Evolutionary conservation across 2,113 vertebrate species (phyloP), one percentile per base, ranked within the genome.

Genomic region (Malaclemys terrapin): DNA sequence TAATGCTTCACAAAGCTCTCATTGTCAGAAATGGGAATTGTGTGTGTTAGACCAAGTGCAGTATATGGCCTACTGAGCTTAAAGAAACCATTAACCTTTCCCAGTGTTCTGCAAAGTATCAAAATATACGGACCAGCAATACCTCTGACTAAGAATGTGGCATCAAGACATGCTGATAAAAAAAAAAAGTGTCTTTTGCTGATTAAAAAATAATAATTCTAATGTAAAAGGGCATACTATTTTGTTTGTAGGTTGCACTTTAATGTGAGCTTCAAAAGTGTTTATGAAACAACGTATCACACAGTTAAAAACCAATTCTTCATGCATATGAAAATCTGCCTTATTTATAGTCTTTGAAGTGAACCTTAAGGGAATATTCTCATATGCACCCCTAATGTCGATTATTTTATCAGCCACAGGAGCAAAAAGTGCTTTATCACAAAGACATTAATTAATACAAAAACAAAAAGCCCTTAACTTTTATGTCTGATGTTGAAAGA

Each of bases 301-400:
- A 86, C 13, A 91, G 52, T 90, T 92, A 87, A 75, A 91, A 95
- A 96, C 56, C 85, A 97, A 92, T 96, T 97, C 42, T 91, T 95
- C 94, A 95, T 35, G 87, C 1, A 0, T 52, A 92, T 92, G 82
- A 96, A 96, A 94, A 96, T 93, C 72, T 88, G 82, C 85, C 85
- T 97, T 24, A 1, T 95, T 96, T 95, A 94, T 4, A 89, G 78
- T 20, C 96, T 97, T 97, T 97, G 96, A 97, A 96, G 95, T 87
- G 69, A 96, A 42, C 49, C 94, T 57, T 52, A 45, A 79, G 96
- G 88, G 94, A 97, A 96, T 93, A 96, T 84, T 90, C 49, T 0
- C 56, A 89, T 47, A 65, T 76, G 89, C 80, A 93, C 57, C 25
- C 31, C 69, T 82, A 94, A 94, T 82, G 82, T 85, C 87, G 91